These are phyloP conservation scores for Bergia puertoricense DNA, from an alignment of 92 coral and sea anemone species.

Conservation along the genomic window DNA sequence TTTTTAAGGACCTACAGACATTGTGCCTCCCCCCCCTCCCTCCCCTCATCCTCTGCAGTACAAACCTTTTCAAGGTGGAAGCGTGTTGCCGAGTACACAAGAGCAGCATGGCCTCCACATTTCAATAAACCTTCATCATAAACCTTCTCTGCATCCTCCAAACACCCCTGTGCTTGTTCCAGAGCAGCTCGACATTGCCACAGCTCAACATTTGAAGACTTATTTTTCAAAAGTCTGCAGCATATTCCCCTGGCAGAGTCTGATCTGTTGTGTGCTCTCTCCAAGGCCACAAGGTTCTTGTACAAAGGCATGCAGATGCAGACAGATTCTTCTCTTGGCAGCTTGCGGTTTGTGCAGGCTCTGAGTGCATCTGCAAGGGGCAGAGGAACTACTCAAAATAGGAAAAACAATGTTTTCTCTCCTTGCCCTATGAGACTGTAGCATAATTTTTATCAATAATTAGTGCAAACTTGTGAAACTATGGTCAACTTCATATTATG, in stretches of 20 bases:
- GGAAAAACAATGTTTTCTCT: not conserved
- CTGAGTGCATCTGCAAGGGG: conserved; percentile 79
- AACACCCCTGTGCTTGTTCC: conserved; percentile 62
- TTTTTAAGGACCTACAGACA: no score
- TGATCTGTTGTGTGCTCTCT: conserved; percentile 75
- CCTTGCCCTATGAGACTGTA: not conserved
- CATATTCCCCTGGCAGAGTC: conserved; percentile 94
- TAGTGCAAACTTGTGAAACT: no score
- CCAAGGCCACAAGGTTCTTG: conserved; percentile 90
- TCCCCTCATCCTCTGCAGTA: not conserved
- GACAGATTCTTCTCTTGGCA: conserved; percentile 52
- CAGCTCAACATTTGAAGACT: conserved; percentile 63
- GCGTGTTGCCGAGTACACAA: conserved; percentile 82
- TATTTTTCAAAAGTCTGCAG: conserved; percentile 74
- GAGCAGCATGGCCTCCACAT: conserved; percentile 68
- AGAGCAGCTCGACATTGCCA: conserved; percentile 88
- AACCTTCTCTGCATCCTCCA: conserved; percentile 52
- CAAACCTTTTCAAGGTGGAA: conserved; percentile 81
- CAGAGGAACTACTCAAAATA: not conserved
- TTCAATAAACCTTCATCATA: conserved; percentile 69
- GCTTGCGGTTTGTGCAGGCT: conserved; percentile 60
- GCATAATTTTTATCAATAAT: no score
- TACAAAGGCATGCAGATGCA: conserved; percentile 80
- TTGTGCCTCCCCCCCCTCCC: no score
- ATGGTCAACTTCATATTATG: no score